Percentiles rank a stretch among this genome's conserved stretches.
Conservation (phyloP, 2,797 vertebrate genomes). For the Taeniopygia guttata region DNA sequence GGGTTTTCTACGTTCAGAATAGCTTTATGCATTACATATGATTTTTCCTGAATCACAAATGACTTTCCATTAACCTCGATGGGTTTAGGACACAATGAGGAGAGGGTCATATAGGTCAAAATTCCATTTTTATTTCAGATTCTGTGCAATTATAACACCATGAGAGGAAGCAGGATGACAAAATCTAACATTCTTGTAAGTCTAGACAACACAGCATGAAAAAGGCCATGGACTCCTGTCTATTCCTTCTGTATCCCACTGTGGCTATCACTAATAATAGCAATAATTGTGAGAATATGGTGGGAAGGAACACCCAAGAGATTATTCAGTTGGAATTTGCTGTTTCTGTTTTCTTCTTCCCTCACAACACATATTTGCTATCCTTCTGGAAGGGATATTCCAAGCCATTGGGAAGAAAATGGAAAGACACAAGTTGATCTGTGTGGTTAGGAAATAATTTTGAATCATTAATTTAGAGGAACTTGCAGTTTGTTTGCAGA, state of each 20-base stretch:
- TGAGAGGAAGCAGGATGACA: conserved; percentile 11
- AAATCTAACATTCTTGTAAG: conserved; percentile 50
- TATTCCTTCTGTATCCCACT: conserved; percentile 16
- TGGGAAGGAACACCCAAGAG: conserved; percentile 51
- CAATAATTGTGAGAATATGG: conserved; percentile 50
- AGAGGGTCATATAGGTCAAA: not conserved
- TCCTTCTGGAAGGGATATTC: not conserved
- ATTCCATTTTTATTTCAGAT: conserved; percentile 21
- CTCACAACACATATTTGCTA: not conserved
- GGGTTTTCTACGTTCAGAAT: not conserved
- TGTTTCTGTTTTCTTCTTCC: conserved; percentile 8
- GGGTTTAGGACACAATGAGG: not conserved
- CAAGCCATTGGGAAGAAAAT: not conserved
- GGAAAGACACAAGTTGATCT: not conserved
- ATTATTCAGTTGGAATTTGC: not conserved
- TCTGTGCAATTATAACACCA: not conserved
- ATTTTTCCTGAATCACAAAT: not conserved
- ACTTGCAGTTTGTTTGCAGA: not conserved
- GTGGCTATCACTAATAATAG: conserved; percentile 48
- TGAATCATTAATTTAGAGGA: not conserved
- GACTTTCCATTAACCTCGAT: not conserved
- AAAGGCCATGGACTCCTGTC: conserved; percentile 21
- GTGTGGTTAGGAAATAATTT: not conserved
- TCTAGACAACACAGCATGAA: conserved; percentile 64
- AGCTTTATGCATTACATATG: not conserved